phyloP scores from a whole-genome alignment of 2,113 vertebrate genomes.

The Cyphomyrus discorhynchus region DNA sequence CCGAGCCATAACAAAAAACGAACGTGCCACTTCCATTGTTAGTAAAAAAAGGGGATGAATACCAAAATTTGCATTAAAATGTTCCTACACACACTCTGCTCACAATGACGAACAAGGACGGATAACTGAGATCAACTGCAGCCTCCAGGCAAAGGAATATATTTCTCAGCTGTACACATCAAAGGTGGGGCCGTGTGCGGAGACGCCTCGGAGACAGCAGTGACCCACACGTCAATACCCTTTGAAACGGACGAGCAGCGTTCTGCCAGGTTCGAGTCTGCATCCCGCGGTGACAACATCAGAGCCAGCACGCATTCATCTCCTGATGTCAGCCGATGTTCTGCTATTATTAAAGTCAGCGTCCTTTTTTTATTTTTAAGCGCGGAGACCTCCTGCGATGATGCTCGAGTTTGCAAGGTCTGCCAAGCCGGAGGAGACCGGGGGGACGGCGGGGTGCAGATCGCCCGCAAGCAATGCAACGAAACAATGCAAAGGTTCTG shows the following conservation, averaged over 20 bases:
- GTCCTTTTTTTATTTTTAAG: conserved; percentile 4
- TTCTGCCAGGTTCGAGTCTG: not conserved
- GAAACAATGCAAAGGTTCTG: not conserved
- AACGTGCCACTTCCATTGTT: not conserved
- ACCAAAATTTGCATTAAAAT: conserved; percentile 2
- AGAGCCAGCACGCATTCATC: not conserved
- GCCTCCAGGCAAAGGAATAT: not conserved
- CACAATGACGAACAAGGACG: not conserved
- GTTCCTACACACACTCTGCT: not conserved
- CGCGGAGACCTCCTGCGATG: not conserved
- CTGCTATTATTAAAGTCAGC: not conserved
- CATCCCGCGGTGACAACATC: not conserved
- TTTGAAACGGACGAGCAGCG: not conserved
- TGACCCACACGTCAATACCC: not conserved
- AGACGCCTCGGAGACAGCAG: not conserved
- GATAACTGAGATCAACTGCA: not conserved
- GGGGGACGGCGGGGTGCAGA: not conserved
- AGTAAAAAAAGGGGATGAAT: not conserved
- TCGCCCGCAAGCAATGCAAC: not conserved
- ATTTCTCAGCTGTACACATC: not conserved
- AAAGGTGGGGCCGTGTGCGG: not conserved
- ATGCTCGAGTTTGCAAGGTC: not conserved
- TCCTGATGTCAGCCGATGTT: not conserved
- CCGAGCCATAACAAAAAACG: not conserved
- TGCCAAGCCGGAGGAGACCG: not conserved